These are phyloP conservation scores for Sula dactylatra DNA, from an alignment of 2,113 vertebrate genomes.

Conservation along the genomic window DNA sequence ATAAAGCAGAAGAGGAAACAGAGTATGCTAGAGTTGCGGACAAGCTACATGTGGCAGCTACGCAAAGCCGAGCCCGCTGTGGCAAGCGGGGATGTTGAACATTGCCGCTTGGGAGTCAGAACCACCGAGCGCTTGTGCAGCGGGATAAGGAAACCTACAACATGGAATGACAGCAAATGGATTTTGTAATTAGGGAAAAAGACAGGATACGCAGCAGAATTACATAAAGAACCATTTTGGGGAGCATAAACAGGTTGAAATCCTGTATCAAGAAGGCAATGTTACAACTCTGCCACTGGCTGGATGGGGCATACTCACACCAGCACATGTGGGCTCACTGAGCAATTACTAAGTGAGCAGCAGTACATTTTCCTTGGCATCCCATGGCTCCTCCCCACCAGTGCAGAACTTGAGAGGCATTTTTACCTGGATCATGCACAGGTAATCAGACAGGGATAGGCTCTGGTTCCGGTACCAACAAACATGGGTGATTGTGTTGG, in stretches of 20 bases:
- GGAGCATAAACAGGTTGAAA: neutral
- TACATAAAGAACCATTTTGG: neutral
- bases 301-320: neutral
- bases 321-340: neutral
- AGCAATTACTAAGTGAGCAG: neutral
- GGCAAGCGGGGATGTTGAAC: neutral
- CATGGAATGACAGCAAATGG: neutral
- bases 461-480: conserved; percentile 96
- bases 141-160: neutral
- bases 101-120: neutral
- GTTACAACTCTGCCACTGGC: neutral
- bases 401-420: neutral
- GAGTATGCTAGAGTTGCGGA: neutral
- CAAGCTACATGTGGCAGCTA: neutral
- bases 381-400: conserved; percentile 44
- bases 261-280: neutral
- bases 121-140: neutral
- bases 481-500: conserved; percentile 94
- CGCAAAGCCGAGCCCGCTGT: neutral
- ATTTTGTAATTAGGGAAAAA: neutral
- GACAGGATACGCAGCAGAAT: neutral
- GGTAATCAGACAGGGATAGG: conserved; percentile 89
- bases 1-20: neutral
- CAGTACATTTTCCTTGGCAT: neutral
- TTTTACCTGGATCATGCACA: conserved; percentile 93